Conservation (phyloP, 2,113 vertebrate genomes). For the Alosa alosa region DNA sequence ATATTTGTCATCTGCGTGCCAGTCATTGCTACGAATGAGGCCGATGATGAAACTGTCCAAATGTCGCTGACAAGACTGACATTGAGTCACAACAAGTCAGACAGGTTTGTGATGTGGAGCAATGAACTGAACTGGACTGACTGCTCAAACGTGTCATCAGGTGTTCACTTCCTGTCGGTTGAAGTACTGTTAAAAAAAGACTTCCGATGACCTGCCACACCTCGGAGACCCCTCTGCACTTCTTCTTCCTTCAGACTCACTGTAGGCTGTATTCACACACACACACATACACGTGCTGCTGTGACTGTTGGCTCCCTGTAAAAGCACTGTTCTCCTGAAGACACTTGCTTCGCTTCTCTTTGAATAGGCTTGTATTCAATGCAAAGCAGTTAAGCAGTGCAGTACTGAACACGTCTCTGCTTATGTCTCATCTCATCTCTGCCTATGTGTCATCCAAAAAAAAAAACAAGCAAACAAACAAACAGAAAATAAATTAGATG, state of each 20-base stretch:
- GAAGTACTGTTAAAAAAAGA: background rate
- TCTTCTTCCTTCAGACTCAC: background rate
- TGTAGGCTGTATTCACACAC: background rate
- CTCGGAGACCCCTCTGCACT: background rate
- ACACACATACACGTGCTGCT: constrained; percentile 5
- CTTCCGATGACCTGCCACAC: background rate
- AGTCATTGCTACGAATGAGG: constrained; percentile 38
- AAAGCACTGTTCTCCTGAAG: constrained; percentile 30
- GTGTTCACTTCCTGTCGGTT: background rate
- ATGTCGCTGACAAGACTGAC: background rate
- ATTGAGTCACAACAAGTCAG: background rate
- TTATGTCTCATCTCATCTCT: too few species aligned
- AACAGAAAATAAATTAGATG: background rate
- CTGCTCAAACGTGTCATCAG: background rate
- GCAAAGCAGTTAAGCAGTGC: constrained; percentile 24
- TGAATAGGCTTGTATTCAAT: constrained; percentile 36
- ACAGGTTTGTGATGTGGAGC: background rate
- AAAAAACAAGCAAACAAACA: background rate
- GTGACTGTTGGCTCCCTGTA: constrained; percentile 17
- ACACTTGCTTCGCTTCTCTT: constrained; percentile 28
- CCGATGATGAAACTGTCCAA: constrained; percentile 3
- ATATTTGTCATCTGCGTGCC: background rate
- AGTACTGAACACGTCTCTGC: constrained; percentile 9
- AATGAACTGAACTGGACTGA: background rate
- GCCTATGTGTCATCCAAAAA: background rate